phyloP scores from a whole-genome alignment of 2,888 invertebrate species.

The Thereva unica region DNA sequence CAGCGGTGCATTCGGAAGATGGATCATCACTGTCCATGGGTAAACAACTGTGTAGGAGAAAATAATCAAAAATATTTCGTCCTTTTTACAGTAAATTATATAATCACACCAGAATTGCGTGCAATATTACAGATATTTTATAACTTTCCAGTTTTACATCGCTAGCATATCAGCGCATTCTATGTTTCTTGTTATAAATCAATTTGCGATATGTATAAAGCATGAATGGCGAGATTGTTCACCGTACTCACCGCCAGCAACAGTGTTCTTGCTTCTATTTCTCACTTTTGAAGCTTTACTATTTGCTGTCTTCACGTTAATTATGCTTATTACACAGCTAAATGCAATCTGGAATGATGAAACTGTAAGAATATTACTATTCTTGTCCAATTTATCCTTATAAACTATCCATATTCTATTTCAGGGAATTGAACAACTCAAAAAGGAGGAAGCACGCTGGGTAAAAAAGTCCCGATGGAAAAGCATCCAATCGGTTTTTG shows the following conservation, averaged over 20 bases:
- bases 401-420: slow-evolving; percentile 42
- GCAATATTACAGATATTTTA: not conserved
- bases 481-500: slow-evolving; percentile 95
- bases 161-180: slow-evolving; percentile 95
- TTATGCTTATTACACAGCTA: slow-evolving; percentile 96
- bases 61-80: slow-evolving; percentile 99
- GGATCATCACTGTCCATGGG: slow-evolving; percentile 85
- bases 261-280: slow-evolving; percentile 88
- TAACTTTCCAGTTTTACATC: slow-evolving; percentile 86
- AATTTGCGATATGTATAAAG: slow-evolving; percentile 90
- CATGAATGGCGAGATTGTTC: slow-evolving; percentile 96
- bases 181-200: slow-evolving; percentile 86
- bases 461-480: slow-evolving; percentile 91
- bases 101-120: slow-evolving; percentile 21
- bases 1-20: slow-evolving; percentile 75
- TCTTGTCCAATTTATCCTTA: not conserved
- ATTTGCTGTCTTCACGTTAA: slow-evolving; percentile 96
- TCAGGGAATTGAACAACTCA: slow-evolving; percentile 95
- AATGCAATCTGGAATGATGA: slow-evolving; percentile 99
- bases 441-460: slow-evolving; percentile 94
- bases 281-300: slow-evolving; percentile 92
- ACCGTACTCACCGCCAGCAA: slow-evolving; percentile 91
- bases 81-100: slow-evolving; percentile 83
- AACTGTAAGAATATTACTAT: slow-evolving; percentile 67
- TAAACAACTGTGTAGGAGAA: slow-evolving; percentile 99